Evolutionary conservation across 2,888 invertebrate genomes (phyloP), one percentile per base, ranked within the genome.

Genomic region (Perdita meconis): DNA sequence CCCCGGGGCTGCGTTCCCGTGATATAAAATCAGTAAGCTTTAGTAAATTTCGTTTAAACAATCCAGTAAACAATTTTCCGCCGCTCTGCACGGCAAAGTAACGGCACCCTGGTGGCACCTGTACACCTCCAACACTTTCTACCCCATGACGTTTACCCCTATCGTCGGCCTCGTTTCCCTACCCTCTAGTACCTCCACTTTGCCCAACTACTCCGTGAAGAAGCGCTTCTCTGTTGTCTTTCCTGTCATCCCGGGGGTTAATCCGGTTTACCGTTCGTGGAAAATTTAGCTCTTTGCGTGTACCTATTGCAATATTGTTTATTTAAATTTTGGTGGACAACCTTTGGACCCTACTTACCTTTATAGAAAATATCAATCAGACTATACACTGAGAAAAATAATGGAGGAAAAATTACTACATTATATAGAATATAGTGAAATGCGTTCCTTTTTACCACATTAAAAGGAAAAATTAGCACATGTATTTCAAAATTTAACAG

Each of bases 21-120:
- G 90, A 92, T 92, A 91, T 91, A 92, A 92, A 92, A 92, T 92
- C 92, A 92, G 92, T 91, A 91, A 90, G 91, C 91, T 92, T 92
- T 92, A 91, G 90, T 91, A 91, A 92, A 92, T 91, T 92, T 92
- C 92, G 91, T 91, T 92, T 92, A 92, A 92, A 92, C 92, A 92
- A 92, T 92, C 90, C 90, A 89, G 91, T 91, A 91, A 91, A 91
- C 91, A 92, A 92, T 92, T 92, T 92, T 92, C 92, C 92, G 91
- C 88, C 88, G 88, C 88, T 87, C 88, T 90, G 90, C 90, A 84
- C 90, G 90, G 89, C 90, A 91, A 90, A 92, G 89, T 92, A 92
- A 92, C 90, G 91, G 89, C 89, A 90, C 92, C 92, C 91, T 86
- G 85, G 91, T 89, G 90, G 89, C 88, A 75, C 77, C 81, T 82